Evolutionary conservation across 2,797 vertebrate genomes (phyloP), one percentile per base, ranked within the genome.

Genomic region (Lithobates pipiens): DNA sequence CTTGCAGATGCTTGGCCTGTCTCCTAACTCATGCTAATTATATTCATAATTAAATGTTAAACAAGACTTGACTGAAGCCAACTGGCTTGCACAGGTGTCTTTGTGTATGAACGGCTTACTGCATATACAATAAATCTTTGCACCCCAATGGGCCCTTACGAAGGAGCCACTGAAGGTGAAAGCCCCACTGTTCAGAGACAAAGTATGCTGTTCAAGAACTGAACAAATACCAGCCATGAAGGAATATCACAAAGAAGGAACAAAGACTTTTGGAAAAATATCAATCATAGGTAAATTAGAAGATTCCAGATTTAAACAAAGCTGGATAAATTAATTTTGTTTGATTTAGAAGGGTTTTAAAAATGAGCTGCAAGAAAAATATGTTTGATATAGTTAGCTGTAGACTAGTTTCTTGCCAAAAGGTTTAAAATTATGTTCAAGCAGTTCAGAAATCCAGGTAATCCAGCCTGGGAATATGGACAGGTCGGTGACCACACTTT

Each of bases 71-170:
- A 93, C 93, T 93, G 91, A 90, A 89, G 91, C 93, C 93, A 95
- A 95, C 93, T 94, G 94, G 93, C 93, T 92, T 93, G 92, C 93
- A 94, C 93, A 95, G 94, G 94, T 94, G 93, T 93, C 93, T 93
- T 90, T 93, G 88, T 91, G 90, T 92, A 93, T 89, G 90, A 93
- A 92, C 91, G 86, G 90, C 92, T 91, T 94, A 92, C 89, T 89
- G 92, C 88, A 89, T 88, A 90, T 90, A 88, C 89, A 91, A 91
- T 95, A 94, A 95, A 94, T 93, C 92, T 92, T 90, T 86, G 88
- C 91, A 89, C 89, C 89, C 86, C 89, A 89, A 89, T 90, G 90
- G 89, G 89, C 81, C 77, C 71, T 79, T 76, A 46, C 76, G 46
- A 83, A 80, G 76, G 76, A 84, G 81, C 80, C 85, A 87, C 81